Conservation (phyloP, 2,797 vertebrate genomes). For the Triplophysa yarkandensis region DNA sequence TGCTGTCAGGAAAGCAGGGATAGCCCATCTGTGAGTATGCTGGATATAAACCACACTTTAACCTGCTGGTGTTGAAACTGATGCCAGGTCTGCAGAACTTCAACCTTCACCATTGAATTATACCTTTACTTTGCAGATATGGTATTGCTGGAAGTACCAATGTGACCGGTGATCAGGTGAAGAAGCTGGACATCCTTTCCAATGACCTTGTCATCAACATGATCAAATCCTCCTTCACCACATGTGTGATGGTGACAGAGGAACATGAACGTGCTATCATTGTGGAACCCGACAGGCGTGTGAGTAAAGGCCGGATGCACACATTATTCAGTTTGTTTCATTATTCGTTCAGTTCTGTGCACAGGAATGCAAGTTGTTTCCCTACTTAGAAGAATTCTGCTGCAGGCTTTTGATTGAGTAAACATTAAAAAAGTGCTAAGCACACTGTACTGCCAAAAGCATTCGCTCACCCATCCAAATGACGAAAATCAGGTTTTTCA, state of each 20-base stretch:
- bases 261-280: constrained; percentile 89
- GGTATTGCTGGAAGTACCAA: constrained; percentile 94
- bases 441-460: too few relatives aligned
- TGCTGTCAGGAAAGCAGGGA: constrained; percentile 90
- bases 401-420: too few relatives aligned
- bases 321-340: too few relatives aligned
- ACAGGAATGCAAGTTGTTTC: too few relatives aligned
- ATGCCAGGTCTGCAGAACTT: not conserved
- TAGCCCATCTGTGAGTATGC: constrained; percentile 90
- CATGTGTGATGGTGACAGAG: constrained; percentile 92
- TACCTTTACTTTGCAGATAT: constrained; percentile 73
- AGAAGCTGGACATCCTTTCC: constrained; percentile 93
- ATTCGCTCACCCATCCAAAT: too few relatives aligned
- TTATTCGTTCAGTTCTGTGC: too few relatives aligned
- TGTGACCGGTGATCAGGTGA: constrained; percentile 94
- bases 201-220: constrained; percentile 95
- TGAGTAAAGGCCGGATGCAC: constrained; percentile 62
- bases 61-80: not conserved
- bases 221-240: constrained; percentile 90
- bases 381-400: too few relatives aligned
- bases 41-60: not conserved
- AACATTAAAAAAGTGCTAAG: too few relatives aligned
- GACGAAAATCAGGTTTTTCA: too few relatives aligned
- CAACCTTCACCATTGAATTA: not conserved
- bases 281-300: constrained; percentile 86